phyloP scores from a whole-genome alignment of 2,797 vertebrate species.

The Helarctos malayanus region DNA sequence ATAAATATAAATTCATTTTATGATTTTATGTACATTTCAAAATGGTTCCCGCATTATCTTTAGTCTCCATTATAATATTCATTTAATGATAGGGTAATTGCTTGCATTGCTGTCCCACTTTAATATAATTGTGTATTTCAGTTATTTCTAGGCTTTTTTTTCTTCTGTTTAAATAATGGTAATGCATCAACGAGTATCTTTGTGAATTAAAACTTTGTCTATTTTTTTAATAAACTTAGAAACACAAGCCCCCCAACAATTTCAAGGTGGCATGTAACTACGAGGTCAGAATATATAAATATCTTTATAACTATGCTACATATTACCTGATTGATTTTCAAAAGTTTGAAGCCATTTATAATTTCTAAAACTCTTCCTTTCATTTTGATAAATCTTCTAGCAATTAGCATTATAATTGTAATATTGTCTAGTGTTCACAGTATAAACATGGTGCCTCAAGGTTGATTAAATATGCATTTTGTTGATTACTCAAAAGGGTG shows the following conservation, averaged over 20 bases:
- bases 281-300: background rate
- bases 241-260: background rate
- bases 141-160: background rate
- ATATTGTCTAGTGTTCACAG: background rate
- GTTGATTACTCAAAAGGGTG: background rate
- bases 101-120: background rate
- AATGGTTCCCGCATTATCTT: background rate
- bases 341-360: background rate
- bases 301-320: background rate
- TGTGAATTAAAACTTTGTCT: background rate
- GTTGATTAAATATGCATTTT: slow-evolving; percentile 1
- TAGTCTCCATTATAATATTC: background rate
- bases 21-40: background rate
- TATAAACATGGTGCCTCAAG: background rate
- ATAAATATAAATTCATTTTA: background rate
- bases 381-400: background rate
- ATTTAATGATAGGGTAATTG: background rate
- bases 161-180: background rate
- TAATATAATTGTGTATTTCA: background rate
- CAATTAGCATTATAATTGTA: slow-evolving; percentile 12
- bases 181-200: background rate
- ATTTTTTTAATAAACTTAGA: background rate
- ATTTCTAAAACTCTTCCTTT: background rate
- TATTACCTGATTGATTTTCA: background rate
- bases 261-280: background rate